Evolutionary conservation across 2,113 vertebrate genomes (phyloP).

Genomic region (Bolborhynchus lineola): DNA sequence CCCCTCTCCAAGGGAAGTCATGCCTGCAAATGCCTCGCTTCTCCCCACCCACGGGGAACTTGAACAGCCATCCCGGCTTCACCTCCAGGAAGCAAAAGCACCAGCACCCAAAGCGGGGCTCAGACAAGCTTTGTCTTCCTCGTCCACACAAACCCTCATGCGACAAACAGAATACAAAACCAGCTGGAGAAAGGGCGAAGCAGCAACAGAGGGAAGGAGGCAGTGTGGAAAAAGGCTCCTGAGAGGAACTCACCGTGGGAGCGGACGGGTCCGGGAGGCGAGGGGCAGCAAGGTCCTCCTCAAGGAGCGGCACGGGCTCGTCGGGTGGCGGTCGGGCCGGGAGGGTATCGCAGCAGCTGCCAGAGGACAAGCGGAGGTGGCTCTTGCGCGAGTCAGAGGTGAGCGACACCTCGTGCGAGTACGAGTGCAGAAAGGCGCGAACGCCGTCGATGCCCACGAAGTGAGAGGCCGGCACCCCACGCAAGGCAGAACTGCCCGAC

Average conservation of each 20-base stretch:
- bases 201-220: fast-evolving
- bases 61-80: fast-evolving
- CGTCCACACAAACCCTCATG: background rate
- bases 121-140: background rate
- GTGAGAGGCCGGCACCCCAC: too few relatives aligned
- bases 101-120: fast-evolving
- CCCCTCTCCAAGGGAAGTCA: background rate
- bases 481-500: too few relatives aligned
- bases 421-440: too few relatives aligned
- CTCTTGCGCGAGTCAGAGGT: conserved; percentile 46
- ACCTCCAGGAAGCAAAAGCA: background rate
- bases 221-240: fast-evolving
- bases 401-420: conserved; percentile 37
- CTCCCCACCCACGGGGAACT: background rate
- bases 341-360: conserved; percentile 48
- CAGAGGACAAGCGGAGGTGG: conserved; percentile 8
- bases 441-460: too few relatives aligned
- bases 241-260: background rate
- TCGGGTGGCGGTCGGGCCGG: background rate
- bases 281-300: fast-evolving
- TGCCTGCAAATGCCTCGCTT: background rate
- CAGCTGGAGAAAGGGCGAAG: fast-evolving
- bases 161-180: background rate
- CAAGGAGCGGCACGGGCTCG: background rate
- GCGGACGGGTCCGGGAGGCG: fast-evolving